These are phyloP conservation scores for Lutjanus campechanus DNA, from an alignment of 2,797 vertebrate species.

Conservation along the genomic window DNA sequence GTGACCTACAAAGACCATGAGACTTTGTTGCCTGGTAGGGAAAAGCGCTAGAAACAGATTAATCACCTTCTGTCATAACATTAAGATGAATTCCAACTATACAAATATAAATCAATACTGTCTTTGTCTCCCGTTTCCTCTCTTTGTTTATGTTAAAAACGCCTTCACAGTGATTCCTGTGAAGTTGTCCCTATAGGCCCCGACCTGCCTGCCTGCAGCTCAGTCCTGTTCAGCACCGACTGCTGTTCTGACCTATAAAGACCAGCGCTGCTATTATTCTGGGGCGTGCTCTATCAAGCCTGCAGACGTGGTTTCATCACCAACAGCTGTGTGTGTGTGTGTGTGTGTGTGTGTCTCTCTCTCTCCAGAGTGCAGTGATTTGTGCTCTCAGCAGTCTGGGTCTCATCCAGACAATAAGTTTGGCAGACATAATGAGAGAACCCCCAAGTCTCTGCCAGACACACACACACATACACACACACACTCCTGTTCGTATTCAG, in stretches of 20 bases:
- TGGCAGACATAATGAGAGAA: conserved; percentile 67
- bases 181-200: conserved; percentile 12
- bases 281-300: conserved; percentile 44
- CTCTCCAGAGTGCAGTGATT: conserved; percentile 63
- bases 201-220: conserved; percentile 27
- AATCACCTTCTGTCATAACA: conserved; percentile 44
- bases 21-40: conserved; percentile 13
- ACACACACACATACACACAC: conserved; percentile 32
- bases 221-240: conserved; percentile 27
- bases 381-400: conserved; percentile 58
- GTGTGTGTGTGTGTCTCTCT: conserved; percentile 33
- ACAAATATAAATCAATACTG: conserved; percentile 11
- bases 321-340: conserved; percentile 61
- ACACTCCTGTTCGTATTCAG: neutral
- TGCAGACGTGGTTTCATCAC: conserved; percentile 60
- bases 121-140: conserved; percentile 17
- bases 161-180: conserved; percentile 19
- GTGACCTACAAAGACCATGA: neutral
- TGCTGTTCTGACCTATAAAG: conserved; percentile 47
- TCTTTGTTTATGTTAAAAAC: conserved; percentile 26
- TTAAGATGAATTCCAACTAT: conserved; percentile 21
- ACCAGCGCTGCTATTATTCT: conserved; percentile 28
- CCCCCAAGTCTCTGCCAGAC: conserved; percentile 57
- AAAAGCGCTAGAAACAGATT: conserved; percentile 29
- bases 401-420: conserved; percentile 68